Conservation (phyloP, 2,113 vertebrate species). For the Pseudorhombus dupliciocellatus region DNA sequence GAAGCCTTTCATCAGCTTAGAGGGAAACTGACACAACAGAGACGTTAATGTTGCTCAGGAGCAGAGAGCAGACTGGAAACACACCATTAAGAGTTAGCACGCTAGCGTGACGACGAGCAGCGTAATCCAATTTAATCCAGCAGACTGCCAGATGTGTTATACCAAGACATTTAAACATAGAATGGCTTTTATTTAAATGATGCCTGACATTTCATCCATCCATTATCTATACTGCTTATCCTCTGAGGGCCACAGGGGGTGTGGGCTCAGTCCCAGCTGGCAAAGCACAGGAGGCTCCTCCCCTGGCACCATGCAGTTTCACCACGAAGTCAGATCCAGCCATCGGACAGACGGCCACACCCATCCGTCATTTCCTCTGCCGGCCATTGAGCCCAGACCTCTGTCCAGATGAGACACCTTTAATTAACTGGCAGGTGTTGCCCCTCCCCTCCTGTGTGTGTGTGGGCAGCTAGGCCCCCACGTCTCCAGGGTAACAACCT, state of each 20-base stretch:
- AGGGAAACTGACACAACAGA: background rate
- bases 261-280: background rate
- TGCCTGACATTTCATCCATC: no score
- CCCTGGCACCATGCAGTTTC: background rate
- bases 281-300: background rate
- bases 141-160: background rate
- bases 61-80: no score
- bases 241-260: background rate
- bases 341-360: background rate
- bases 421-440: slow-evolving; percentile 67
- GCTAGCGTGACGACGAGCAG: no score
- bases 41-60: no score
- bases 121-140: background rate
- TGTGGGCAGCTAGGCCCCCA: background rate
- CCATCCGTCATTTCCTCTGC: slow-evolving; percentile 21
- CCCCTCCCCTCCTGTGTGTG: slow-evolving; percentile 9
- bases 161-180: background rate
- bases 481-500: slow-evolving; percentile 65
- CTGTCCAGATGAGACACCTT: slow-evolving; percentile 57
- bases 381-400: slow-evolving; percentile 22
- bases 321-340: background rate
- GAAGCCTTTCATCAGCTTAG: background rate
- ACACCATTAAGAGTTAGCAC: no score
- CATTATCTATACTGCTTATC: background rate
- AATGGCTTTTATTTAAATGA: no score